Evolutionary conservation across 1,140 invertebrate genomes (phyloP), one percentile per base, ranked within the genome.

Genomic region (Drosophila nasuta): DNA sequence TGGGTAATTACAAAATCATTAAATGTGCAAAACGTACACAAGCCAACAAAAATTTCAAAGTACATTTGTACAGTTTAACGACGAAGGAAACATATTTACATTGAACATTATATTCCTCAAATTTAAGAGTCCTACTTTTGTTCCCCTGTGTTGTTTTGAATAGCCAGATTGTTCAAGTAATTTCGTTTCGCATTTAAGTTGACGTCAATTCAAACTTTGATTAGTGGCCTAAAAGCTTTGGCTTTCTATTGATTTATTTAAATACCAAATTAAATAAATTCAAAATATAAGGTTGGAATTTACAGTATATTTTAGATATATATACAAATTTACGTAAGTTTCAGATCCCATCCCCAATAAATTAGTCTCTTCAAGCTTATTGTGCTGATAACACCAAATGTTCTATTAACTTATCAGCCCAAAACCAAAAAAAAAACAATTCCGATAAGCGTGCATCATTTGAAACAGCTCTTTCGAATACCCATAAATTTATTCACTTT

Each of bases 1-100:
- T 77, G 77, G 72, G 80, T 87, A 87, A 87, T 87, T 87, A 88
- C 83, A 83, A 79, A 88, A 88, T 88, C 77, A 74, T 88, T 82
- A 82, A 87, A 88, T 48, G 48, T 33, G 46, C 70, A 71, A 80
- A 57, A 11, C 7, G 46, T 41, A 57, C 54, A 57, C 54, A 20
- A 41, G 51, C 5, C 11, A 33, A 54, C 51, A 33, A 15, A 54
- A 11, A 25, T 25, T 46, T 5, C n/a, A 46, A 17, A 28, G 25
- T 25, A 25, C 20, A 11, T 3, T 11, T 51, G 25, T 25, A 25
- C 20, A 11, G 5, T 11, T 51, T 7, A 20, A 11, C 11, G 25
- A 11, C 13, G 11, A 11, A 45, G 5, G 2, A 5, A 46, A 46
- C 15, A 15, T 17, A 7, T 51, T 51, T 51, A 7, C 15, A 28